Base-by-base conservation (phyloP, 2,888 invertebrate genomes). In the Lycophotia porphyrea region DNA sequence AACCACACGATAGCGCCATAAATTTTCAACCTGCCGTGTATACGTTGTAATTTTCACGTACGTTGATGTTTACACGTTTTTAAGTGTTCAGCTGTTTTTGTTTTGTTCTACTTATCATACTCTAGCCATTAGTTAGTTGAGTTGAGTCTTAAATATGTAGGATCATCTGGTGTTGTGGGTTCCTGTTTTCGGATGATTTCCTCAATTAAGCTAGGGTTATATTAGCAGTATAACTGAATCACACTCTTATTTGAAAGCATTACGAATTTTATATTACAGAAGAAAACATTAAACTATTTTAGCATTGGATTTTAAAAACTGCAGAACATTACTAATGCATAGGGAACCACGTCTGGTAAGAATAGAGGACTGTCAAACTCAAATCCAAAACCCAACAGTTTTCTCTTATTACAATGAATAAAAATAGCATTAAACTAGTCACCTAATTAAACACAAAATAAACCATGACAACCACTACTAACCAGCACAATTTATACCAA, bases 1-100 rank as follows among this genome's bases (percentile, higher is more conserved):
- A 95, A 94, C 95, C 94, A 91, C 95, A 94, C 93, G 93, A 94
- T 94, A 91, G 87, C 88, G 91, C 91, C 88, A 95, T 95, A 95
- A 95, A 95, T 95, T 94, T 94, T 91, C 84, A 92, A 92, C 91
- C 91, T 91, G 91, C 90, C 88, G 89, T 86, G 89, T 93, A 88
- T 90, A 93, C 90, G 82, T 90, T 91, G 92, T 94, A 94, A 94
- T 94, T 94, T 94, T 91, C 91, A 88, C 90, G 87, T 89, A 90
- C 91, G 91, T 77, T 90, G 87, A 90, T 92, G 92, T 93, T 94
- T 93, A 93, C 93, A 92, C 88, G 91, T 92, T 92, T 93, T 93
- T 92, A 91, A 91, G 90, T 89, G 88, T 84, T 87, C 79, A 70
- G 58, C 71, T 82, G 84, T 79, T 84, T 82, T 85, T 76, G 72